phyloP scores from a whole-genome alignment of 2,113 vertebrate genomes.

The Ceyx melanurus region DNA sequence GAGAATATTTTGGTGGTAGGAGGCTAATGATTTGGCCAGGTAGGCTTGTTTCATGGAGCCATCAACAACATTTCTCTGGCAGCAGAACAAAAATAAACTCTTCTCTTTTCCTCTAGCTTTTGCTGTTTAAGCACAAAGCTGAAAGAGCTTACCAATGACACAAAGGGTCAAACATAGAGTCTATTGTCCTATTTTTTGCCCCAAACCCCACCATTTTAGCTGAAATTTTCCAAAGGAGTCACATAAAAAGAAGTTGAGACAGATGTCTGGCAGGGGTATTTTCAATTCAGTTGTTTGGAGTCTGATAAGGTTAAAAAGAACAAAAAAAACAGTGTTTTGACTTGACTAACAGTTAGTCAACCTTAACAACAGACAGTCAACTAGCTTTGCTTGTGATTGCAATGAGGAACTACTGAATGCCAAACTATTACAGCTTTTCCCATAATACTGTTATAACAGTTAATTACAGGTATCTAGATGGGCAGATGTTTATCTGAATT shows the following conservation, averaged over 20 bases:
- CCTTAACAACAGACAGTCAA: neutral
- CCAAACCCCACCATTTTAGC: neutral
- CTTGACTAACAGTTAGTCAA: constrained; percentile 24
- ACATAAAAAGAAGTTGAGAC: neutral
- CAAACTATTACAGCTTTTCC: neutral
- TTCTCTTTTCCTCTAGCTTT: neutral
- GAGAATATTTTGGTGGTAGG: neutral
- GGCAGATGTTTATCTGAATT: constrained; percentile 7
- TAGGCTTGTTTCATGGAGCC: neutral
- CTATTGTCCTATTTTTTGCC: neutral
- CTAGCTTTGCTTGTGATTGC: neutral
- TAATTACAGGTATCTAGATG: constrained; percentile 29
- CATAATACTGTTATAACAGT: neutral
- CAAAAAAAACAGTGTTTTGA: neutral
- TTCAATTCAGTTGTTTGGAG: neutral
- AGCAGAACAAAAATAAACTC: rapidly evolving
- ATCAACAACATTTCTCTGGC: neutral
- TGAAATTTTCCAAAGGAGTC: constrained; percentile 15
- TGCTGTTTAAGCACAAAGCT: neutral
- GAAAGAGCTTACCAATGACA: neutral
- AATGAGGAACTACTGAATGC: constrained; percentile 3
- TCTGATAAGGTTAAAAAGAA: constrained; percentile 21
- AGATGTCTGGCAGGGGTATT: neutral
- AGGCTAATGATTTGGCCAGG: neutral
- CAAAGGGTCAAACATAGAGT: neutral